Evolutionary conservation across 2,888 invertebrate species (phyloP).

Genomic region (Epirrhoe alternata): DNA sequence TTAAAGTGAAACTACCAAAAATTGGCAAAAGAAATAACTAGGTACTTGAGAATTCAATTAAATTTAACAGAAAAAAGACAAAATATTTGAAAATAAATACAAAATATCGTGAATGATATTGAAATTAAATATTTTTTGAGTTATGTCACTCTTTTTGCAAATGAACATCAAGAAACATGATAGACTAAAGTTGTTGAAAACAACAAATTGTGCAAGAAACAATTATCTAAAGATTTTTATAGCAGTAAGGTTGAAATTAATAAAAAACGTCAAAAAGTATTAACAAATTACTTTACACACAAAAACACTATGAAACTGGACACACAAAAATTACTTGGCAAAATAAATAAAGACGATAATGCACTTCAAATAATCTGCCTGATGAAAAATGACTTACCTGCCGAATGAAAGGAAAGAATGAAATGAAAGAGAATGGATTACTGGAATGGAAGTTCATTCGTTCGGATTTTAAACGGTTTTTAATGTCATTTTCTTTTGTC

Average conservation of each 20-base stretch:
- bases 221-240: not conserved
- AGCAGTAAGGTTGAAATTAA: not conserved
- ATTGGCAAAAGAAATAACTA: too few relatives aligned
- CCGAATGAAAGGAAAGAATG: not conserved
- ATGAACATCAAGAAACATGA: not conserved
- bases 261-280: not conserved
- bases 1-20: not conserved
- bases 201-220: not conserved
- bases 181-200: not conserved
- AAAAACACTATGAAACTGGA: slow-evolving; percentile 2
- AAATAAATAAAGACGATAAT: not conserved
- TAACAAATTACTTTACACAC: not conserved
- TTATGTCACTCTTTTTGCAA: not conserved
- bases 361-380: not conserved
- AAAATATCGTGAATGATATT: too few relatives aligned
- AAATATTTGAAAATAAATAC: too few relatives aligned
- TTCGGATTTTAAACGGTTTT: not conserved
- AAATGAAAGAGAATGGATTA: too few relatives aligned
- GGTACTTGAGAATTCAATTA: too few relatives aligned
- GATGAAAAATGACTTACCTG: not conserved
- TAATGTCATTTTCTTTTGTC: not conserved
- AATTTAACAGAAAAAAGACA: too few relatives aligned
- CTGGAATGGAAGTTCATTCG: not conserved
- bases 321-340: not conserved
- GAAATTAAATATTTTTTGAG: not conserved